Evolutionary conservation across 1,140 invertebrate species (phyloP).

Genomic region (silkworm (Bombyx mori)): DNA sequence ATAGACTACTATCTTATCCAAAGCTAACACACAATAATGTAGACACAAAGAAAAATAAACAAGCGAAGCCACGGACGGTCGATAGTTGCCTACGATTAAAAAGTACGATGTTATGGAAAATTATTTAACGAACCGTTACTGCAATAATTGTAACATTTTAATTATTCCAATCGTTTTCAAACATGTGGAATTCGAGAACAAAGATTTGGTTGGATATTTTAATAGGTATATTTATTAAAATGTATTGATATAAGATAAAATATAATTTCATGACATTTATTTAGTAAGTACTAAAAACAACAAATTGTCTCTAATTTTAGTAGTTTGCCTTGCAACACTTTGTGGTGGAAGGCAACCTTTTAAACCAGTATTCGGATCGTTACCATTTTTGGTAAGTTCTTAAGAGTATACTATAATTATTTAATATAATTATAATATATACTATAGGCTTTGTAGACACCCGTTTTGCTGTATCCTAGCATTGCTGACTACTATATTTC

Average conservation of each 20-base stretch:
- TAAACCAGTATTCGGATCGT: constrained; percentile 25
- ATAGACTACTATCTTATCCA: too few species aligned
- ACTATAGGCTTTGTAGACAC: too few species aligned
- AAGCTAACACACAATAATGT: too few species aligned
- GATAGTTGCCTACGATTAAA: too few species aligned
- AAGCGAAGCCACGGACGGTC: too few species aligned
- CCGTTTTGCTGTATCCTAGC: too few species aligned
- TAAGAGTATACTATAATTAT: too few species aligned
- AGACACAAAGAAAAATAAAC: too few species aligned
- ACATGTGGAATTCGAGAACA: background rate
- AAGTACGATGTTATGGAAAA: too few species aligned
- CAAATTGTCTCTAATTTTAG: constrained; percentile 9
- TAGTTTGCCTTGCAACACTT: constrained; percentile 8
- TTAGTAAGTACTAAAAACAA: background rate
- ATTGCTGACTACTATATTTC: too few species aligned
- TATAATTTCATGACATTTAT: constrained; percentile 1
- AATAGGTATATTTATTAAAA: background rate
- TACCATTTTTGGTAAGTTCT: constrained; percentile 39
- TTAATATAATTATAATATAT: too few species aligned
- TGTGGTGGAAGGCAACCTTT: constrained; percentile 29
- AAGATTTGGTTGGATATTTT: background rate
- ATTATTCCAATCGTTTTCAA: background rate
- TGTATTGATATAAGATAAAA: constrained; percentile 1
- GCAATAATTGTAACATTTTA: background rate
- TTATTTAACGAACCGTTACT: constrained; percentile 1